A percentile compares a stretch with the other conserved stretches of the same genome.
Evolutionary conservation across 2,888 invertebrate species (phyloP).

Genomic region (Julus scandinavius): DNA sequence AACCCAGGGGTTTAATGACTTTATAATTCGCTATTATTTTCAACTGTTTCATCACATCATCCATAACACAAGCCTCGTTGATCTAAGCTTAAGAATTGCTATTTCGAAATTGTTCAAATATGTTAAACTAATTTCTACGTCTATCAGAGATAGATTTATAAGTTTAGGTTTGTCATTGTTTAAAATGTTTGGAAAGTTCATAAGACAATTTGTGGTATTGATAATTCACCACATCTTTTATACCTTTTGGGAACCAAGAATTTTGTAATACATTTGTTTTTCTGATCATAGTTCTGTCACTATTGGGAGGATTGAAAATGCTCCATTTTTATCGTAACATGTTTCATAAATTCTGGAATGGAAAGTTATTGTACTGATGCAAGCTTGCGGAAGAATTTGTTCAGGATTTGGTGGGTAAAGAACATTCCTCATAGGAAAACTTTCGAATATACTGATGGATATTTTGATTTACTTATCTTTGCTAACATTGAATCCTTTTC

Average conservation of each 20-base stretch:
- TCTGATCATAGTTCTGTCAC: background rate
- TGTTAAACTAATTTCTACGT: background rate
- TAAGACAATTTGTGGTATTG: no score
- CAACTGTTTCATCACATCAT: conserved; percentile 1
- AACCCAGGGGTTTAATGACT: background rate
- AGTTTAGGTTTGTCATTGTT: no score
- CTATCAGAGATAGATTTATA: background rate
- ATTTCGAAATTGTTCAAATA: background rate
- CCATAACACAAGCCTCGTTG: background rate
- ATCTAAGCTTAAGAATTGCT: background rate
- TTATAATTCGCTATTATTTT: background rate
- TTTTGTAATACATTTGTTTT: background rate
- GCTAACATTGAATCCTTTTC: background rate
- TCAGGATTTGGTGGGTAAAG: background rate
- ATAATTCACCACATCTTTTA: background rate
- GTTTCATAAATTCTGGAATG: background rate
- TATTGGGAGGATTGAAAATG: background rate
- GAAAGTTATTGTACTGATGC: background rate
- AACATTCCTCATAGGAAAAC: background rate
- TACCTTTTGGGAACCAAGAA: background rate
- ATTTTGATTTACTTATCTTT: conserved; percentile 19
- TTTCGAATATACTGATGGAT: background rate
- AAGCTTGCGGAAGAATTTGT: background rate
- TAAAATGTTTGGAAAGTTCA: no score
- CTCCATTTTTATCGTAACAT: background rate